These are phyloP conservation scores for Typhlichthys eigenmanni DNA, from an alignment of 2,797 vertebrate species.

Conservation along the genomic window DNA sequence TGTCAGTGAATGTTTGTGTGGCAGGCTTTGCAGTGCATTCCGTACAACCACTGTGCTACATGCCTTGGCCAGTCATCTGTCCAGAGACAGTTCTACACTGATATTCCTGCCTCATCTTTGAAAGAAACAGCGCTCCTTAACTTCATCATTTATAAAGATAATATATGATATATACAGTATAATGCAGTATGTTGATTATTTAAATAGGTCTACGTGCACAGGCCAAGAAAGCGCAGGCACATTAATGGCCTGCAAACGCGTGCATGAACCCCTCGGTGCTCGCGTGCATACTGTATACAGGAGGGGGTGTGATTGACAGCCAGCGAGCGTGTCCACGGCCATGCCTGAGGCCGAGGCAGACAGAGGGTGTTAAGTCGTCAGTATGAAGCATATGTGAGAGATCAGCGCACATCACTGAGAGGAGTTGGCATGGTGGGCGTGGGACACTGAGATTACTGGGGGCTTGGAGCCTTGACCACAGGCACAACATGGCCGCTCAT, in stretches of 20 bases:
- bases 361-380: constrained; percentile 66
- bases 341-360: constrained; percentile 54
- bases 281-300: not conserved
- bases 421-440: constrained; percentile 33
- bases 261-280: not conserved
- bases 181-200: too few species aligned
- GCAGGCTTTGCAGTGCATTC: too few species aligned
- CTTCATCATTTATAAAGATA: not conserved
- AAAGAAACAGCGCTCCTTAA: not conserved
- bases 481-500: constrained; percentile 21
- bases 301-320: constrained; percentile 46
- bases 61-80: constrained; percentile 1
- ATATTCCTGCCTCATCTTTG: constrained; percentile 3
- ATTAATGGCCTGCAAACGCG: not conserved
- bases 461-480: constrained; percentile 49
- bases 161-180: not conserved
- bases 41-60: not conserved
- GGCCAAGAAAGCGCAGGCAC: too few species aligned
- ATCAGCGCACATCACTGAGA: constrained; percentile 59
- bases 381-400: constrained; percentile 71
- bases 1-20: too few species aligned
- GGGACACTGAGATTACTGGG: constrained; percentile 54
- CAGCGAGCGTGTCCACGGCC: constrained; percentile 30
- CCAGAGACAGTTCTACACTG: not conserved
- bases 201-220: too few species aligned